phyloP scores from a whole-genome alignment of 2,888 invertebrate species.

The Synergus gifuensis region DNA sequence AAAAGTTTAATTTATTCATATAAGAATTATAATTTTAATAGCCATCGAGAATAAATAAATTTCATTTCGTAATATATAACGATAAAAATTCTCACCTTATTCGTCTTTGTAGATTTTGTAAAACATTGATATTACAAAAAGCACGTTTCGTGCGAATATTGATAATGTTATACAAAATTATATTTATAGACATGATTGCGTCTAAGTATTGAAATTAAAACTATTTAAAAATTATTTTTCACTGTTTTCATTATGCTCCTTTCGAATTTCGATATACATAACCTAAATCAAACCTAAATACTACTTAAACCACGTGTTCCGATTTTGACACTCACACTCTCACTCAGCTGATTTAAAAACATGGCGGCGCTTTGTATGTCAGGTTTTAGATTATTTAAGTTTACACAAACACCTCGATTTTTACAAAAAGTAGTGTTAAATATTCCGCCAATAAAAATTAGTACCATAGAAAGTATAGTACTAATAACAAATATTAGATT shows the following conservation, averaged over 20 bases:
- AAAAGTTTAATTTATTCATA: too few relatives aligned
- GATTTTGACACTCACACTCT: background rate
- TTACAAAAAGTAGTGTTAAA: background rate
- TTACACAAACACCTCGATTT: background rate
- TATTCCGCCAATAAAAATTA: background rate
- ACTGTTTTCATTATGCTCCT: too few relatives aligned
- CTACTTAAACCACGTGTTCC: too few relatives aligned
- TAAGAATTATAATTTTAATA: too few relatives aligned
- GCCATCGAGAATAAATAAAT: too few relatives aligned
- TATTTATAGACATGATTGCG: conserved; percentile 7
- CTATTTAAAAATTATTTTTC: background rate
- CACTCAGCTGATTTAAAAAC: background rate
- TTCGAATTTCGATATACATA: too few relatives aligned
- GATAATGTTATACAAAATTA: background rate
- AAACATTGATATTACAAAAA: background rate
- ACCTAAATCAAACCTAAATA: background rate
- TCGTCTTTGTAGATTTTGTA: background rate
- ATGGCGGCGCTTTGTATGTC: conserved; percentile 2
- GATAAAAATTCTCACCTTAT: background rate
- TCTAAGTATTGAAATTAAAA: background rate
- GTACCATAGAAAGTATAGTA: background rate
- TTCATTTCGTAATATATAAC: background rate
- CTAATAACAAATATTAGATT: background rate
- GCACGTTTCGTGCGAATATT: background rate
- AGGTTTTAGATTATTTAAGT: background rate